These are phyloP conservation scores for Gopherus evgoodei DNA, from an alignment of 2,113 vertebrate genomes.

Conservation along the genomic window DNA sequence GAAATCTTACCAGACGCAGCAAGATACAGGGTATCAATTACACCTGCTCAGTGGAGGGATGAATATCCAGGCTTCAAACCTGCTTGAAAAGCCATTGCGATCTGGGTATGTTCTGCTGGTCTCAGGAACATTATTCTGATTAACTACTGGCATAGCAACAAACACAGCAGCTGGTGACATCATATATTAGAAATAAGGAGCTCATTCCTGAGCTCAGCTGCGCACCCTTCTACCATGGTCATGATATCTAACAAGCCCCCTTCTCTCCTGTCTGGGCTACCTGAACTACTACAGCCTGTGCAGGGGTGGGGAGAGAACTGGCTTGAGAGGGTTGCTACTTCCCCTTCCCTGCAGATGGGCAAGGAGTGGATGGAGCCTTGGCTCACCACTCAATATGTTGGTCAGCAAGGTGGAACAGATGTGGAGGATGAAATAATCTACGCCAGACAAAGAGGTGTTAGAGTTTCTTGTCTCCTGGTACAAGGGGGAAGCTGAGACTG, in stretches of 20 bases:
- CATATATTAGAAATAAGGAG: not conserved
- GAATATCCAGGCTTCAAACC: not conserved
- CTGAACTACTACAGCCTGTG: not conserved
- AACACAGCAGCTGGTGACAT: accelerated
- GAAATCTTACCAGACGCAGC: not conserved
- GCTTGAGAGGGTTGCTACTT: not conserved
- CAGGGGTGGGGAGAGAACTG: not conserved
- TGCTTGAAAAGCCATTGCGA: not conserved
- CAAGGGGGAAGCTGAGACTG: accelerated
- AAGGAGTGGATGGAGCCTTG: not conserved
- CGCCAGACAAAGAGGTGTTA: not conserved
- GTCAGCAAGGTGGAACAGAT: not conserved
- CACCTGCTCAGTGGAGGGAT: not conserved
- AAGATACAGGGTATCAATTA: conserved; percentile 7
- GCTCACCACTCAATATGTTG: not conserved
- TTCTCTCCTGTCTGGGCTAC: not conserved
- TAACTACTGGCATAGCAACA: not conserved
- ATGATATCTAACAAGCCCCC: not conserved
- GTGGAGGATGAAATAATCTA: not conserved
- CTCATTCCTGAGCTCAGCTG: not conserved
- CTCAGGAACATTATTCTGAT: not conserved
- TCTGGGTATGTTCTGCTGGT: not conserved
- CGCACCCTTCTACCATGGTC: not conserved
- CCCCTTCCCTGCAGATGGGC: not conserved
- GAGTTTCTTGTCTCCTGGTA: accelerated